Evolutionary conservation across 2,888 invertebrate genomes (phyloP).

Genomic region (Hypsopygia costalis): DNA sequence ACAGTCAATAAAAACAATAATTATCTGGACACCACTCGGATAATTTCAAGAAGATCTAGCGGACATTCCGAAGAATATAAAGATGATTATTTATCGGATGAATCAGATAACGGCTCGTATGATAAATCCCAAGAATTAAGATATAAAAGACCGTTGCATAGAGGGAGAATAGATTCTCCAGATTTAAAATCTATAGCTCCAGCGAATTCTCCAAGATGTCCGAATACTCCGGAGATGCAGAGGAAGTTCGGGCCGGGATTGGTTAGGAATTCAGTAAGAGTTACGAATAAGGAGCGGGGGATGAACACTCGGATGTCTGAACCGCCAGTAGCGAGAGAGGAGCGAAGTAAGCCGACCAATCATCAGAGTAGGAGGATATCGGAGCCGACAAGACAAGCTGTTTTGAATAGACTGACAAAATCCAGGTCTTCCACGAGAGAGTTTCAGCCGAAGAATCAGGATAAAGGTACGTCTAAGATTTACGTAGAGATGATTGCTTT

Average conservation of each 20-base stretch:
- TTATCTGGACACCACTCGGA: conserved; percentile 47
- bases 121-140: conserved; percentile 62
- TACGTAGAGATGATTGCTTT: too few relatives aligned
- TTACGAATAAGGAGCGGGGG: conserved; percentile 70
- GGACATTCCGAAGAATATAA: conserved; percentile 61
- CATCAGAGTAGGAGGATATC: conserved; percentile 68
- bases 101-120: conserved; percentile 63
- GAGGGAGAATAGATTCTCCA: conserved; percentile 82
- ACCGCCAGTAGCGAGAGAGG: conserved; percentile 70
- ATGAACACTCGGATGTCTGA: conserved; percentile 80
- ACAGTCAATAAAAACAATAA: conserved; percentile 73
- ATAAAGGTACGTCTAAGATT: conserved; percentile 53
- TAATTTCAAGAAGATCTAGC: conserved; percentile 49
- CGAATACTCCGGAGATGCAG: conserved; percentile 82
- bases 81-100: conserved; percentile 52
- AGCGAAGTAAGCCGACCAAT: conserved; percentile 51
- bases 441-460: conserved; percentile 58
- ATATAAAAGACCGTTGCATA: conserved; percentile 85
- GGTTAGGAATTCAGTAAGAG: conserved; percentile 61
- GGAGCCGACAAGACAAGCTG: conserved; percentile 61
- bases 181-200: conserved; percentile 69
- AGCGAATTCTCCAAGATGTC: conserved; percentile 76
- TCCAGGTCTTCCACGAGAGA: conserved; percentile 74
- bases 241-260: conserved; percentile 79
- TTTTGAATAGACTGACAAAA: conserved; percentile 64